Evolutionary conservation across 2,113 vertebrate species (phyloP).

Genomic region (Callionymus lyra): DNA sequence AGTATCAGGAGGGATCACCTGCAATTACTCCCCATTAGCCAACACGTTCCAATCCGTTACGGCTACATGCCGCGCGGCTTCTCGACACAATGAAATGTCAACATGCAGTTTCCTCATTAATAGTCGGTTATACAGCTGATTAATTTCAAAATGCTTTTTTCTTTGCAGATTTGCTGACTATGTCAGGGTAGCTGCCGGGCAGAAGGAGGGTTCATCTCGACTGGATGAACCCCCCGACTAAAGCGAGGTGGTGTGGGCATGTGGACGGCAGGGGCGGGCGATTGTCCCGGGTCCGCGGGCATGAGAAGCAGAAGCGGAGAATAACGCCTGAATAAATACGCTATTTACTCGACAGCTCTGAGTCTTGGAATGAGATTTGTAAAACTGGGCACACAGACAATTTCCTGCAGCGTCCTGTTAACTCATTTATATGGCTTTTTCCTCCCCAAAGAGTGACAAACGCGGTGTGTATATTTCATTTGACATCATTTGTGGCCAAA

Average conservation of each 20-base stretch:
- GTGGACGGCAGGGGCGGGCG: slow-evolving; percentile 4
- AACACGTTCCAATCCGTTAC: slow-evolving; percentile 6
- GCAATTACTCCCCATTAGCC: background rate
- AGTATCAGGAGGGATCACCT: slow-evolving; percentile 9
- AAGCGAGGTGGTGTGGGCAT: slow-evolving; percentile 7
- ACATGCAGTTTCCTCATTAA: slow-evolving; percentile 19
- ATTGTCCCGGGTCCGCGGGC: slow-evolving; percentile 5
- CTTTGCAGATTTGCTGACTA: slow-evolving; percentile 11
- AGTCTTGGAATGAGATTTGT: background rate
- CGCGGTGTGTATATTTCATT: slow-evolving; percentile 7
- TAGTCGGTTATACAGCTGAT: slow-evolving; percentile 26
- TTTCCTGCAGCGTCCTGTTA: slow-evolving; percentile 4
- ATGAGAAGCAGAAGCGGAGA: slow-evolving; percentile 3
- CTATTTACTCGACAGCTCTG: background rate
- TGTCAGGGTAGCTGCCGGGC: slow-evolving; percentile 10
- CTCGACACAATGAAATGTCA: slow-evolving; percentile 5
- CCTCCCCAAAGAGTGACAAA: background rate
- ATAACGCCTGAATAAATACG: slow-evolving; percentile 13
- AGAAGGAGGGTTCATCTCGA: slow-evolving; percentile 5
- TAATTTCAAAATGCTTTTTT: slow-evolving; percentile 27
- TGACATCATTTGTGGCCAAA: slow-evolving; percentile 18
- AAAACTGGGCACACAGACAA: slow-evolving; percentile 1
- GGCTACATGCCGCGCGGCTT: slow-evolving; percentile 9
- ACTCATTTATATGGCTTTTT: slow-evolving; percentile 1
- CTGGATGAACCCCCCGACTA: slow-evolving; percentile 7